These are phyloP conservation scores for Copidosoma floridanum DNA, from an alignment of 1,140 invertebrate species.

Conservation along the genomic window DNA sequence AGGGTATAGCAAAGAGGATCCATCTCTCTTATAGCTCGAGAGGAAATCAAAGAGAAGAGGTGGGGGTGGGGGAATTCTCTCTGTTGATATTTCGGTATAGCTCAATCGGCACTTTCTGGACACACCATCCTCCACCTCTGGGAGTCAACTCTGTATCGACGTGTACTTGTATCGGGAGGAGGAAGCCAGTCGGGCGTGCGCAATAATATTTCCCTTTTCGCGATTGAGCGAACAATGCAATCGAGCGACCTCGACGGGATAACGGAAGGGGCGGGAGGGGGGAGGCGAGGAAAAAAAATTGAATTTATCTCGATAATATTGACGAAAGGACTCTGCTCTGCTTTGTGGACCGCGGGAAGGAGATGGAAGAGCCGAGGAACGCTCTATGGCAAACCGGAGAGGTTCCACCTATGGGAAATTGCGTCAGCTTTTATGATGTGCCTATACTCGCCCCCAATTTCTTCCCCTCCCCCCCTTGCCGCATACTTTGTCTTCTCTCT, in stretches of 20 bases:
- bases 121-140: background rate
- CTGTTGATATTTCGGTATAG: conserved; percentile 13
- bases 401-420: too few species aligned
- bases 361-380: too few species aligned
- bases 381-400: too few species aligned
- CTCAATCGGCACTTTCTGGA: conserved; percentile 15
- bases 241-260: background rate
- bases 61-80: background rate
- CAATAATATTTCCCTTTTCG: conserved; percentile 21
- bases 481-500: too few species aligned
- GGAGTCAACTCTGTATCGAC: background rate
- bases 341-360: too few species aligned
- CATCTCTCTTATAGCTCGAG: background rate
- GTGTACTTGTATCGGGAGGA: too few species aligned
- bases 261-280: background rate
- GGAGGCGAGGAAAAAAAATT: conserved; percentile 5
- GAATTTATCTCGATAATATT: conserved; percentile 22
- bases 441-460: too few species aligned
- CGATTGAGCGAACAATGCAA: background rate
- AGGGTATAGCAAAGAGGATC: too few species aligned
- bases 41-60: conserved; percentile 19
- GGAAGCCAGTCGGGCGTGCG: too few species aligned
- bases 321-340: background rate
- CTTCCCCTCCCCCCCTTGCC: too few species aligned
- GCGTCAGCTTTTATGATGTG: background rate